Evolutionary conservation across 2,113 vertebrate species (phyloP).

Genomic region (Sinocyclocheilus maitianheensis): DNA sequence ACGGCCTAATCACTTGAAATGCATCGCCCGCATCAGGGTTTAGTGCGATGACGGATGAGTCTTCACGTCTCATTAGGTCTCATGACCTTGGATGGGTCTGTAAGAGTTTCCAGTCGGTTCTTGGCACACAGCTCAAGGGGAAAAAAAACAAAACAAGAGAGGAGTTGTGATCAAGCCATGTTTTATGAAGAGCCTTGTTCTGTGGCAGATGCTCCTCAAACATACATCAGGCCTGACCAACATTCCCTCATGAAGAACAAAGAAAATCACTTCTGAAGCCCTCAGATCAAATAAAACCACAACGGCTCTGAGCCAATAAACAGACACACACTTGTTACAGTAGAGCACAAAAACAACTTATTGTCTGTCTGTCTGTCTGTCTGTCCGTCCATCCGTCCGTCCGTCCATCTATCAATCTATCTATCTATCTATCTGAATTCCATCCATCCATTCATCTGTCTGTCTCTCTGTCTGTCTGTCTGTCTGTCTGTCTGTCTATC

Average conservation of each 20-base stretch:
- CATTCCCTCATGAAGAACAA: neutral
- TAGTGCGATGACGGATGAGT: slow-evolving; percentile 25
- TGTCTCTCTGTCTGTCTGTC: neutral
- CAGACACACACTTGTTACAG: too few species aligned
- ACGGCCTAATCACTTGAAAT: slow-evolving; percentile 29
- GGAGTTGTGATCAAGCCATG: neutral
- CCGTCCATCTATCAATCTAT: neutral
- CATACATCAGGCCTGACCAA: slow-evolving; percentile 10
- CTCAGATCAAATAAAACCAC: slow-evolving; percentile 4
- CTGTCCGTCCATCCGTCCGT: too few species aligned
- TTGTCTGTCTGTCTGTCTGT: neutral
- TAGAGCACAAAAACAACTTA: too few species aligned
- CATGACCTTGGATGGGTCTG: slow-evolving; percentile 32
- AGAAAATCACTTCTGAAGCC: neutral
- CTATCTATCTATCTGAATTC: neutral
- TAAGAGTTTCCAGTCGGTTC: neutral
- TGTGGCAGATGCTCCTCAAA: neutral
- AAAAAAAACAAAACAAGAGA: neutral
- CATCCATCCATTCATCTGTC: rapidly evolving
- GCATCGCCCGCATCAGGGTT: neutral
- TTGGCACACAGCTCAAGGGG: neutral
- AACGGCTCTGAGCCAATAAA: neutral
- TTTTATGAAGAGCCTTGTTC: slow-evolving; percentile 1
- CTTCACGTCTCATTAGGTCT: slow-evolving; percentile 42
- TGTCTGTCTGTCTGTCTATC: neutral